Evolutionary conservation across 2,797 vertebrate genomes (phyloP).

Genomic region (Ctenosaura bakeri): DNA sequence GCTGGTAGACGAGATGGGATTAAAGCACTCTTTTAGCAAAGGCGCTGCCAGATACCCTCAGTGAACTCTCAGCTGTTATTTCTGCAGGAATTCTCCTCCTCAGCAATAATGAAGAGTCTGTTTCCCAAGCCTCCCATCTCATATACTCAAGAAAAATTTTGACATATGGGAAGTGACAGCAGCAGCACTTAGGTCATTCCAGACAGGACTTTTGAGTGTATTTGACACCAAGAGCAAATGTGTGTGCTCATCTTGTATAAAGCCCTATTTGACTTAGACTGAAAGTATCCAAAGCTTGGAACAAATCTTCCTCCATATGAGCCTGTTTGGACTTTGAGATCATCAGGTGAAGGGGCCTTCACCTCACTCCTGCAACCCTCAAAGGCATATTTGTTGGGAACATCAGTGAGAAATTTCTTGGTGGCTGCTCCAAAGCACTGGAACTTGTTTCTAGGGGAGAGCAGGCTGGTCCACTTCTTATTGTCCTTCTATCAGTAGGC

Average conservation of each 20-base stretch:
- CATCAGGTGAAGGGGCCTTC: background rate
- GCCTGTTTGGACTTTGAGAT: background rate
- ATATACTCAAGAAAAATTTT: background rate
- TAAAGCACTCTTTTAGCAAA: conserved; percentile 15
- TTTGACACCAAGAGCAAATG: background rate
- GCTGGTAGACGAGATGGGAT: conserved; percentile 26
- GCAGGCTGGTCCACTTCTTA: background rate
- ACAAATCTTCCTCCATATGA: background rate
- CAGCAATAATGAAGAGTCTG: conserved; percentile 22
- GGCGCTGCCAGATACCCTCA: conserved; percentile 24
- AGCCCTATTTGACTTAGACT: too few species aligned
- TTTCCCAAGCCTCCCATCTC: conserved; percentile 19
- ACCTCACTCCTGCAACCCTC: background rate
- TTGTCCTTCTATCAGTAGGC: background rate
- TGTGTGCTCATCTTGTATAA: too few species aligned
- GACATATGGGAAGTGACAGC: background rate
- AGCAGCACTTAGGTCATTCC: background rate
- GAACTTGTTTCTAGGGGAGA: background rate
- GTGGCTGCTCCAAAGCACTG: too few species aligned
- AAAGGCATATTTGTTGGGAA: background rate
- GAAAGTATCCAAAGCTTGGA: background rate
- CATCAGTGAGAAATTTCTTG: background rate
- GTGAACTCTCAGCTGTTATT: conserved; percentile 43
- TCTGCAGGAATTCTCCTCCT: conserved; percentile 39
- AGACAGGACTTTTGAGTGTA: conserved; percentile 8